Conservation (phyloP, 2,888 invertebrate genomes). For the Heliconius sara region DNA sequence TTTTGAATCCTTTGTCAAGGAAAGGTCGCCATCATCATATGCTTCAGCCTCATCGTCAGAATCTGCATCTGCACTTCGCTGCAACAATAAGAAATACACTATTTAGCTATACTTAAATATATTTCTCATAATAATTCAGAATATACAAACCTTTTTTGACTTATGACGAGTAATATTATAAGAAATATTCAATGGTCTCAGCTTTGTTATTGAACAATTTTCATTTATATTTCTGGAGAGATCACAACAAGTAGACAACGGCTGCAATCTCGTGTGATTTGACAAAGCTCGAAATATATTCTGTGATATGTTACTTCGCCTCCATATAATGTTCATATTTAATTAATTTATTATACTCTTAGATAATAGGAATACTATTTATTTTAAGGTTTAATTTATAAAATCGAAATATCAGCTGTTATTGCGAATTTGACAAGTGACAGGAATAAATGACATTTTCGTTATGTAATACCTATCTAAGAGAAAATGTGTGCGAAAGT, state of each 20-base stretch:
- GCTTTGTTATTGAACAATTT: constrained; percentile 39
- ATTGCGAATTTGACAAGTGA: not conserved
- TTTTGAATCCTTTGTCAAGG: constrained; percentile 86
- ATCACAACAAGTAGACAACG: constrained; percentile 27
- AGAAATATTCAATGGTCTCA: constrained; percentile 49
- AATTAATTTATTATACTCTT: not conserved
- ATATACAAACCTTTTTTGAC: constrained; percentile 67
- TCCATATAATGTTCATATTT: constrained; percentile 43
- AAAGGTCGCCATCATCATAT: constrained; percentile 72
- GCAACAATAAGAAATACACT: constrained; percentile 37
- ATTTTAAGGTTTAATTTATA: not conserved
- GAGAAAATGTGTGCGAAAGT: not conserved
- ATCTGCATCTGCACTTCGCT: constrained; percentile 76
- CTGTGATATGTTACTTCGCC: constrained; percentile 23
- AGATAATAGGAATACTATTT: not conserved
- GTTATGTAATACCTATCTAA: not conserved
- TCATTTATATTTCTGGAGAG: constrained; percentile 37
- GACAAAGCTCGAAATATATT: constrained; percentile 28
- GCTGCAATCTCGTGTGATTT: constrained; percentile 29
- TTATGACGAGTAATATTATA: constrained; percentile 59
- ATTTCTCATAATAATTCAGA: not conserved
- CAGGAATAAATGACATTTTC: not conserved
- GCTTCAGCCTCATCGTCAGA: constrained; percentile 83
- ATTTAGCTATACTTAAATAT: not conserved
- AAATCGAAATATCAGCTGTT: constrained; percentile 3